Evolutionary conservation across 2,113 vertebrate species (phyloP).

Genomic region (Synodontis membranacea): DNA sequence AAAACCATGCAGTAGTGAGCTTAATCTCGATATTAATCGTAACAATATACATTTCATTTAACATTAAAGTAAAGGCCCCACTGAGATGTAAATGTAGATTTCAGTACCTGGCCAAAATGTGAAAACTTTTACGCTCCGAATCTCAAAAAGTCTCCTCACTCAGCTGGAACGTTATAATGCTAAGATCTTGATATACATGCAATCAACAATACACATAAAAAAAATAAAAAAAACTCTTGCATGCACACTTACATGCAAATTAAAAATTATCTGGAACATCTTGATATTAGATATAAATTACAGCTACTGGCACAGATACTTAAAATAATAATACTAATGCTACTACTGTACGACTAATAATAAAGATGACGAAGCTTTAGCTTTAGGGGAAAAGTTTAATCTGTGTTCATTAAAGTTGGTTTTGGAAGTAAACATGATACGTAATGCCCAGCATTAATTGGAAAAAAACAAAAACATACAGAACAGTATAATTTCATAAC

Average conservation of each 20-base stretch:
- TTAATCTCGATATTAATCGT: not conserved
- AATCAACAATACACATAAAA: not conserved
- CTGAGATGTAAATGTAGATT: not conserved
- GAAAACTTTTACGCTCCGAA: not conserved
- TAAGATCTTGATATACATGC: too few relatives aligned
- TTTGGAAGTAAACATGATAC: constrained; percentile 53
- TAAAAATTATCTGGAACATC: not conserved
- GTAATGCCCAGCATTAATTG: constrained; percentile 37
- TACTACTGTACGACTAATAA: too few relatives aligned
- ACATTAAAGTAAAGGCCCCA: too few relatives aligned
- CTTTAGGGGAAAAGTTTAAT: constrained; percentile 27
- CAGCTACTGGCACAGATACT: constrained; percentile 7
- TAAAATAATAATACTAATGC: not conserved
- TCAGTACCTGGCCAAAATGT: not conserved
- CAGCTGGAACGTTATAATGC: not conserved
- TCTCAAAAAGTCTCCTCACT: not conserved
- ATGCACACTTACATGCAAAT: not conserved
- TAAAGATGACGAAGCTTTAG: not conserved
- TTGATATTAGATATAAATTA: constrained; percentile 33
- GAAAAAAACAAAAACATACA: not conserved
- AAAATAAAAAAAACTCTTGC: not conserved
- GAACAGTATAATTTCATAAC: not conserved
- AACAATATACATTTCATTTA: not conserved
- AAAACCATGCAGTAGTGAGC: not conserved
- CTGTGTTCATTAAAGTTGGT: constrained; percentile 43